These are phyloP conservation scores for Rallus crepitans DNA, from an alignment of 2,797 vertebrate species.

Conservation along the genomic window DNA sequence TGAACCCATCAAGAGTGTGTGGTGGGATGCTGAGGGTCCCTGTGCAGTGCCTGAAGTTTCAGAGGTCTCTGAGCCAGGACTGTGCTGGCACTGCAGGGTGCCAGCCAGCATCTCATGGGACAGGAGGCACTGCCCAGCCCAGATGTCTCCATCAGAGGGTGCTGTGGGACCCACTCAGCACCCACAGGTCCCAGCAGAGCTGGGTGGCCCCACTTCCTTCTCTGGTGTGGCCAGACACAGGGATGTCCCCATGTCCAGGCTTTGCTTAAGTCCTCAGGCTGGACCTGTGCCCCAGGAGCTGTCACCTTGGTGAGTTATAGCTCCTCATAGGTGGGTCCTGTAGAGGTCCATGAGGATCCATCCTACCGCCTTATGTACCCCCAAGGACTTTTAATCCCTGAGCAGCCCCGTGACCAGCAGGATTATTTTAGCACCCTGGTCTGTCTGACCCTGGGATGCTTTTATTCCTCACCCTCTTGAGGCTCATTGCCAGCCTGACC, in stretches of 20 bases:
- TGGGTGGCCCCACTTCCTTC: neutral
- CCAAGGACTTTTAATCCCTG: neutral
- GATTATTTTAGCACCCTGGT: neutral
- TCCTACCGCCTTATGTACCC: neutral
- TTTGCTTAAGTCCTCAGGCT: neutral
- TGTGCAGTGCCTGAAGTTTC: neutral
- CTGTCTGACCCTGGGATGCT: neutral
- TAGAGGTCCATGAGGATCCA: neutral
- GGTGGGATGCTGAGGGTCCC: neutral
- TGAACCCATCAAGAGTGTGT: accelerated
- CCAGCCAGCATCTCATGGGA: neutral
- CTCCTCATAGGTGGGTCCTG: neutral
- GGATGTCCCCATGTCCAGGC: neutral
- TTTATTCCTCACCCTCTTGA: neutral
- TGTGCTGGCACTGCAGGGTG: accelerated
- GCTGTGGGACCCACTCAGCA: neutral
- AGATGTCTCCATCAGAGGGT: conserved; percentile 53
- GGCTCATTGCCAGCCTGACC: accelerated
- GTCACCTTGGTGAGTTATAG: neutral
- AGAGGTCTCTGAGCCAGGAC: neutral
- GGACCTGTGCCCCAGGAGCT: neutral
- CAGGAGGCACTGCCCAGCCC: neutral
- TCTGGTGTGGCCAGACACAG: neutral
- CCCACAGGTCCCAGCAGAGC: neutral
- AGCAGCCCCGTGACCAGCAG: neutral